These are phyloP conservation scores for Regulus satrapa DNA, from an alignment of 2,113 vertebrate species.

Conservation along the genomic window DNA sequence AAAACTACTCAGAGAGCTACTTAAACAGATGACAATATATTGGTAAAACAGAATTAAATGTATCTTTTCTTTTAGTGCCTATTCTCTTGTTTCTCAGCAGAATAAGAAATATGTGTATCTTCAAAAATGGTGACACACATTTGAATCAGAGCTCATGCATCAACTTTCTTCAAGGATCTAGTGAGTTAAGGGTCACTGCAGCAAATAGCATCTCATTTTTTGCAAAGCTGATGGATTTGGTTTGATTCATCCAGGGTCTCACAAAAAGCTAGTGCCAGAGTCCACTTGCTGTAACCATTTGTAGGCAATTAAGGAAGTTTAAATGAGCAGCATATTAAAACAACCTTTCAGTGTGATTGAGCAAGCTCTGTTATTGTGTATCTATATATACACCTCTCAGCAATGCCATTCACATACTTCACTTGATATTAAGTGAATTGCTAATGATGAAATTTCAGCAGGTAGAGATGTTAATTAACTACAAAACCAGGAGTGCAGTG, in stretches of 20 bases:
- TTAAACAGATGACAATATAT: background rate
- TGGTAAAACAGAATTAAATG: background rate
- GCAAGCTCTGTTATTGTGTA: background rate
- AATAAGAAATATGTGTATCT: background rate
- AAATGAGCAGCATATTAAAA: background rate
- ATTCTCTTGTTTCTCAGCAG: background rate
- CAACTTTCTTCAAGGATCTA: background rate
- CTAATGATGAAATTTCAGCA: background rate
- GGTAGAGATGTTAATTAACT: background rate
- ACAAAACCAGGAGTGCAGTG: background rate
- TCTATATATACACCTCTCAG: background rate
- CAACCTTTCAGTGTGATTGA: background rate
- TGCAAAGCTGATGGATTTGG: background rate
- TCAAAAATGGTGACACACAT: background rate
- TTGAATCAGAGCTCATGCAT: background rate
- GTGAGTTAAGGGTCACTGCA: background rate
- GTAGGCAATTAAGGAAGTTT: background rate
- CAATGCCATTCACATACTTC: background rate
- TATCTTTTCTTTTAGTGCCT: background rate
- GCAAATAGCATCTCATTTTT: background rate
- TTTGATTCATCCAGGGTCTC: background rate
- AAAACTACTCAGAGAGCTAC: background rate
- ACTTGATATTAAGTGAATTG: background rate
- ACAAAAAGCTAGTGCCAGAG: background rate
- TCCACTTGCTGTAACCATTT: background rate